A percentile compares a stretch with the other conserved stretches of the same genome.
phyloP scores from a whole-genome alignment of 2,888 invertebrate species.

The Ditula angustiorana region DNA sequence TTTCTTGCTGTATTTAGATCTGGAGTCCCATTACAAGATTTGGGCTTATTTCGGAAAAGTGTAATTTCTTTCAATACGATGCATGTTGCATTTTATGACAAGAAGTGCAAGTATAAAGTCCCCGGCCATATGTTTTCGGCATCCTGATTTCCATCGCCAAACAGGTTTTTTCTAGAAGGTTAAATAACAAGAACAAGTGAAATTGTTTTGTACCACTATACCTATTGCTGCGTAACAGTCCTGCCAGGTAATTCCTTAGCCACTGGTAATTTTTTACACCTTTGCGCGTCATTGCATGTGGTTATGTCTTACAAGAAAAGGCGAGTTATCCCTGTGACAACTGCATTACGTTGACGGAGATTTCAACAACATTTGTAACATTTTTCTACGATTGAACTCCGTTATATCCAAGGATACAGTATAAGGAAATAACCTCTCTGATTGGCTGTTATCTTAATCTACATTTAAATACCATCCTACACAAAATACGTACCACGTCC shows the following conservation, averaged over 20 bases:
- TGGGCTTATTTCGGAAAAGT: no score
- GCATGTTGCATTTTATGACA: no score
- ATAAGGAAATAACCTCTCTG: no score
- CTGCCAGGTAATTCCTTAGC: conserved; percentile 14
- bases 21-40: no score
- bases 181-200: not conserved
- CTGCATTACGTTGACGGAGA: not conserved
- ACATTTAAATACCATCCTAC: no score
- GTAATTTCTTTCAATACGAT: no score
- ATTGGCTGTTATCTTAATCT: no score
- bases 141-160: no score
- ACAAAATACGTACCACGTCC: not conserved
- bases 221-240: not conserved
- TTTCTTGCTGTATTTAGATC: no score
- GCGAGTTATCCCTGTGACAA: not conserved
- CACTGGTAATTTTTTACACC: conserved; percentile 22
- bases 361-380: not conserved
- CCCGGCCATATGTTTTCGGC: no score
- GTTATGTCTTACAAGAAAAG: not conserved
- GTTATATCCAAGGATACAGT: not conserved
- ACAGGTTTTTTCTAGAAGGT: no score
- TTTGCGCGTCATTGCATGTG: conserved; percentile 14
- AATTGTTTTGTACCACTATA: not conserved
- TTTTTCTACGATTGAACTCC: not conserved
- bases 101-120: no score